Base-by-base conservation (phyloP, 1,140 invertebrate species). In the Drosophila punjabiensis region DNA sequence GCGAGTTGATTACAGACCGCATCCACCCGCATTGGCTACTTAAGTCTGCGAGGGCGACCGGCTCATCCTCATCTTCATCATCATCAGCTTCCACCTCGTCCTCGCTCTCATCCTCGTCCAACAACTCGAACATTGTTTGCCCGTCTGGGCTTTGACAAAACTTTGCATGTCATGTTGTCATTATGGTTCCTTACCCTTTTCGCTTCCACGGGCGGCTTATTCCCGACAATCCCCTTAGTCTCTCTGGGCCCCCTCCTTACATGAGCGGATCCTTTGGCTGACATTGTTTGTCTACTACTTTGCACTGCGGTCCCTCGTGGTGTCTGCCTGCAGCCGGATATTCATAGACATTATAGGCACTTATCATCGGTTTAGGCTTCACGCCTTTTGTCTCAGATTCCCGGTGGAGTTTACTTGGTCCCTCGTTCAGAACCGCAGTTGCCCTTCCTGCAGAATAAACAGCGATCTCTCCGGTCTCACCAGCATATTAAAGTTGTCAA, bases 121-220 rank as follows among this genome's bases (percentile, higher is more conserved):
- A 70, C 65, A 55, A 50, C 56, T 68, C 41, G 61, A 65, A 68
- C 53, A 80, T 70, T 87, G 84, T 87, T 83, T 83, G 77, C 55
- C 79, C 69, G 84, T 88, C 84, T 88, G 84, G 69, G 73, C 84
- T 87, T 87, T 87, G 84, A 87, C 84, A 88, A 88, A 88, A 87
- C 61, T 86, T 87, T 83, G 84, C 84, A 87, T 88, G 84, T 83
- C 84, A 88, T 88, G 77, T 88, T 89, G 81, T 88, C 85, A 84
- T 89, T 81, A 81, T 85, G 66, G 74, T 62, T 68, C 77, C 63
- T 75, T 79, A 43, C 53, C 63, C 74, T 64, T 63, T 60, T 45
- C 47, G 43, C 35, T 8, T 43, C 41, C 39, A 41, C 48, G n/a
- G 62, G 52, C 53, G 30, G 13, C 55, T 47, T 58, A 24, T 58